These are phyloP conservation scores for Polietes domitor DNA, from an alignment of 2,888 invertebrate genomes.

Conservation along the genomic window DNA sequence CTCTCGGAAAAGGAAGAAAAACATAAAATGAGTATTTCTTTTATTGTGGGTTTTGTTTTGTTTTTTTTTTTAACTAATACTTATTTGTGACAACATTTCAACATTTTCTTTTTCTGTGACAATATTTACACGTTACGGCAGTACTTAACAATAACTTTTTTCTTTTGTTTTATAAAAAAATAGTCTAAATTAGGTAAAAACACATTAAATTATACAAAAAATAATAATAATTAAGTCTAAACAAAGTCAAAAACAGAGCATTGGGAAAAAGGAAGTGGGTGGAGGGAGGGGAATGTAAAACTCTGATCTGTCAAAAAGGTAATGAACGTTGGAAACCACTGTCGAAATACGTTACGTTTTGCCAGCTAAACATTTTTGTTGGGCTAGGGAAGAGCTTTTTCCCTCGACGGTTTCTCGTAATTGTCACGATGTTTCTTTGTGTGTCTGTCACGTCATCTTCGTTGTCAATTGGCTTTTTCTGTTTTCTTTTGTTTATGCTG, in stretches of 20 bases:
- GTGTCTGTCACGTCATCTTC: too few species aligned
- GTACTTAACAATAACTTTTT: slow-evolving; percentile 50
- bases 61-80: slow-evolving; percentile 50
- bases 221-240: slow-evolving; percentile 33
- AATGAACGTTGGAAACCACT: background rate
- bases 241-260: slow-evolving; percentile 13
- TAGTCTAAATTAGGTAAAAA: slow-evolving; percentile 30
- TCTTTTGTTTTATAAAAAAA: slow-evolving; percentile 17
- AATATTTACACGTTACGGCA: slow-evolving; percentile 46
- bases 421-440: too few species aligned
- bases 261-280: background rate
- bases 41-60: slow-evolving; percentile 8
- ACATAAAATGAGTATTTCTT: slow-evolving; percentile 53
- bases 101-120: slow-evolving; percentile 41
- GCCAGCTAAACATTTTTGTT: background rate
- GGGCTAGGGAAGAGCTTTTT: background rate
- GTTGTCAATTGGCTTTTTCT: background rate
- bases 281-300: background rate
- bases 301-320: background rate
- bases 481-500: background rate
- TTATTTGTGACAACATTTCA: slow-evolving; percentile 47
- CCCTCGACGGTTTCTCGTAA: background rate
- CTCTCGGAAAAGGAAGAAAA: slow-evolving; percentile 1
- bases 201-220: slow-evolving; percentile 46
- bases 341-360: background rate